Percentiles rank a stretch among this genome's conserved stretches.
phyloP scores from a whole-genome alignment of 2,797 vertebrate genomes.

The Eptatretus atami region DNA sequence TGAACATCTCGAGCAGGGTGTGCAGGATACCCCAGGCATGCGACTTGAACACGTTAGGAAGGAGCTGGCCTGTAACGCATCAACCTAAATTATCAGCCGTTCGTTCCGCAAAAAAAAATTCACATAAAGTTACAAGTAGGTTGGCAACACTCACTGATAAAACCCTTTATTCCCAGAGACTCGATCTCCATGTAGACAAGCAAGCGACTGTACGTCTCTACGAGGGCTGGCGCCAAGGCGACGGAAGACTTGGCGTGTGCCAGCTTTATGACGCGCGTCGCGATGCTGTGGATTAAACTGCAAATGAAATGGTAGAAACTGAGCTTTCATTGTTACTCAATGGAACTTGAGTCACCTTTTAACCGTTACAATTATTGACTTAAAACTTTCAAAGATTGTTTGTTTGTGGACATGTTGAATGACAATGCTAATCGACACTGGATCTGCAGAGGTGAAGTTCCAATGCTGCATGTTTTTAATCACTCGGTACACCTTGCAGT shows the following conservation, averaged over 20 bases:
- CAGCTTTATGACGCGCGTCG: conserved; percentile 82
- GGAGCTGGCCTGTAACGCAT: conserved; percentile 36
- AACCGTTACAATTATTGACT: too few species aligned
- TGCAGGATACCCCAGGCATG: conserved; percentile 91
- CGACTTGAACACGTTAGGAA: conserved; percentile 86
- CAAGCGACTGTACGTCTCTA: conserved; percentile 84
- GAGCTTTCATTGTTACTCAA: background rate
- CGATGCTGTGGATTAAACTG: conserved; percentile 92
- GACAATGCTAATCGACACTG: too few species aligned
- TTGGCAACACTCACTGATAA: conserved; percentile 45
- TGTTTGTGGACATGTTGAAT: too few species aligned
- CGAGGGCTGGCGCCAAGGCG: conserved; percentile 70
- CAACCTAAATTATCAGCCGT: conserved; percentile 4
- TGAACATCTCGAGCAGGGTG: conserved; percentile 90
- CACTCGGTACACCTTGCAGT: too few species aligned
- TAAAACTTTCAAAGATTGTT: too few species aligned
- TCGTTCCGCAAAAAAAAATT: background rate
- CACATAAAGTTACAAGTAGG: too few species aligned
- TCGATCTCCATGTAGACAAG: conserved; percentile 99
- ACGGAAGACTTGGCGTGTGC: conserved; percentile 73
- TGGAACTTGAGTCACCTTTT: too few species aligned
- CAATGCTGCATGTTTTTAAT: too few species aligned
- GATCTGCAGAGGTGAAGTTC: too few species aligned
- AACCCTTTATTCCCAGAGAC: conserved; percentile 92
- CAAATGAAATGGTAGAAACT: conserved; percentile 8